A percentile compares a stretch with the other conserved stretches of the same genome.
phyloP scores from a whole-genome alignment of 2,113 vertebrate species.

The Pangasianodon hypophthalmus region DNA sequence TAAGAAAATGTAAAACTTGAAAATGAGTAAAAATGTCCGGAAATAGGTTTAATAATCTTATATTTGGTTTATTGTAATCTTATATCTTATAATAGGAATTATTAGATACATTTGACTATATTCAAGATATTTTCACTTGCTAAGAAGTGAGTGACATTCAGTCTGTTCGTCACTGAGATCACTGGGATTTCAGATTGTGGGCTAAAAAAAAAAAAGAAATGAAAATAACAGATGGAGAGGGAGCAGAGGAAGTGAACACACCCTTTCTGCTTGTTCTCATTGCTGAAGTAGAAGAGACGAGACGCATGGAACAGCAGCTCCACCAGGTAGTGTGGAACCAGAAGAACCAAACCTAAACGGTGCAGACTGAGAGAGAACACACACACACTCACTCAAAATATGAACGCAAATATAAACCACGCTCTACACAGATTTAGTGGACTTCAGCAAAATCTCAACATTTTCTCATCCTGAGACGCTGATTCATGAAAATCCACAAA shows the following conservation, averaged over 20 bases:
- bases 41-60: too few relatives aligned
- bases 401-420: not conserved
- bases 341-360: slow-evolving; percentile 78
- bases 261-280: slow-evolving; percentile 86
- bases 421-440: not conserved
- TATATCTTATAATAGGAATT: too few relatives aligned
- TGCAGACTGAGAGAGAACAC: slow-evolving; percentile 71
- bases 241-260: slow-evolving; percentile 50
- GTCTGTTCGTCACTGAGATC: not conserved
- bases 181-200: too few relatives aligned
- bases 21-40: too few relatives aligned
- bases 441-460: not conserved
- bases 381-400: slow-evolving; percentile 1
- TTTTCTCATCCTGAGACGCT: not conserved
- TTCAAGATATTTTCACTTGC: too few relatives aligned
- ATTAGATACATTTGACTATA: too few relatives aligned
- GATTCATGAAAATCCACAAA: not conserved
- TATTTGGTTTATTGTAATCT: too few relatives aligned
- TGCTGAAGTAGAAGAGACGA: slow-evolving; percentile 84
- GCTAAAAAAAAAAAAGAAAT: not conserved
- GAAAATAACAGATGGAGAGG: not conserved
- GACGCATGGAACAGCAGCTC: slow-evolving; percentile 85
- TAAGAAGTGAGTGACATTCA: not conserved
- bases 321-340: slow-evolving; percentile 84
- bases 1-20: too few relatives aligned